Conservation (phyloP, 2,797 vertebrate genomes). For the Argya squamiceps region DNA sequence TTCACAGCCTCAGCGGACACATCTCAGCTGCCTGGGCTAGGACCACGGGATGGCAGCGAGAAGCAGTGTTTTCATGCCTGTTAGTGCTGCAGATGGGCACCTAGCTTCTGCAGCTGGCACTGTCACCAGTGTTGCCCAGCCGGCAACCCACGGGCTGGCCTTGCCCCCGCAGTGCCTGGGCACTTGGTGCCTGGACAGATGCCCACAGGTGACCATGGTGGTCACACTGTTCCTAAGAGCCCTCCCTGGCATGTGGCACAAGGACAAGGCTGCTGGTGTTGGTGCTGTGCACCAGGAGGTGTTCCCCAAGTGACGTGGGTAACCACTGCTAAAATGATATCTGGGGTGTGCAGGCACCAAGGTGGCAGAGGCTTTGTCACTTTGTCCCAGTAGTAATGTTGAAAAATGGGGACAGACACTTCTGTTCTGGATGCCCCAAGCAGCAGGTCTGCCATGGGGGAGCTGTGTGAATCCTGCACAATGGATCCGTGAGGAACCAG, state of each 20-base stretch:
- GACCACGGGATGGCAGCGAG: background rate
- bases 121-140: background rate
- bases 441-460: background rate
- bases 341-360: background rate
- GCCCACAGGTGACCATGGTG: background rate
- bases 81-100: background rate
- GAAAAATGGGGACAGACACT: background rate
- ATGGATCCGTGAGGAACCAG: background rate
- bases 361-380: background rate
- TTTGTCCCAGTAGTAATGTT: background rate
- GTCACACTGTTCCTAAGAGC: rapidly evolving
- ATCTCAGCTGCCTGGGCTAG: background rate
- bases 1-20: background rate
- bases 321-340: background rate
- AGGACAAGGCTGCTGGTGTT: background rate
- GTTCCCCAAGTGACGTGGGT: background rate
- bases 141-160: rapidly evolving
- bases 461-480: background rate
- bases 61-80: background rate
- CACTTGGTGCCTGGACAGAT: background rate
- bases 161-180: rapidly evolving
- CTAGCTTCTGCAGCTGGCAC: background rate
- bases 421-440: background rate
- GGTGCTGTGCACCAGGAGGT: background rate
- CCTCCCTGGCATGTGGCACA: background rate